Evolutionary conservation across 2,113 vertebrate genomes (phyloP).

Genomic region (Diphyllodes magnificus): DNA sequence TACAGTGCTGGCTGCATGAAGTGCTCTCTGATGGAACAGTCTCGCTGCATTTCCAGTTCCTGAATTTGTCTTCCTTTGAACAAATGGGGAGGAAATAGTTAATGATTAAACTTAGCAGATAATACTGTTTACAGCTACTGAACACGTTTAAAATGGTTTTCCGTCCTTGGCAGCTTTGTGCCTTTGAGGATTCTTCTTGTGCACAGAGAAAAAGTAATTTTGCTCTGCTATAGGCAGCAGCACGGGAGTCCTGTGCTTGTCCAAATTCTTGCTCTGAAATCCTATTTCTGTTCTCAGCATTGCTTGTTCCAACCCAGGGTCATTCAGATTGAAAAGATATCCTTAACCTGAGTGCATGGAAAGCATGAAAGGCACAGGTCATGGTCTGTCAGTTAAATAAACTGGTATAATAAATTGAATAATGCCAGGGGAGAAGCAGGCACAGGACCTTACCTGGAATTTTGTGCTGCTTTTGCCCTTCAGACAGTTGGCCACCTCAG

Average conservation of each 20-base stretch:
- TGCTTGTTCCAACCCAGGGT: not conserved
- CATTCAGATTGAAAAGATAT: not conserved
- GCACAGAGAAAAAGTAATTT: not conserved
- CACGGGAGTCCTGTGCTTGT: not conserved
- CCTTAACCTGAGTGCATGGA: not conserved
- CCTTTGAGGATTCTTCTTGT: not conserved
- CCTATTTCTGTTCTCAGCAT: not conserved
- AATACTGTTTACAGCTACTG: not conserved
- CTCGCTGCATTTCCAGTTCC: not conserved
- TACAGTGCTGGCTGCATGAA: not conserved
- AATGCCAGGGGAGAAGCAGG: not conserved
- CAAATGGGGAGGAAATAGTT: not conserved
- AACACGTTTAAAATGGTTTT: not conserved
- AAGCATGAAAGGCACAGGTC: not conserved
- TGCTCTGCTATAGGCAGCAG: not conserved
- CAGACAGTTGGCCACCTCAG: not conserved
- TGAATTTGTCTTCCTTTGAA: not conserved
- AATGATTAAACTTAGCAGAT: not conserved
- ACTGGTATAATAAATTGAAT: not conserved
- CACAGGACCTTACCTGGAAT: not conserved
- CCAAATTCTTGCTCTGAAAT: not conserved
- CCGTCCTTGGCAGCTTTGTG: not conserved
- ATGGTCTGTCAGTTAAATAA: not conserved
- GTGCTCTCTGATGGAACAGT: not conserved
- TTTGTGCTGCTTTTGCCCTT: not conserved